Evolutionary conservation across 2,113 vertebrate genomes (phyloP).

Genomic region (Mixornis gularis): DNA sequence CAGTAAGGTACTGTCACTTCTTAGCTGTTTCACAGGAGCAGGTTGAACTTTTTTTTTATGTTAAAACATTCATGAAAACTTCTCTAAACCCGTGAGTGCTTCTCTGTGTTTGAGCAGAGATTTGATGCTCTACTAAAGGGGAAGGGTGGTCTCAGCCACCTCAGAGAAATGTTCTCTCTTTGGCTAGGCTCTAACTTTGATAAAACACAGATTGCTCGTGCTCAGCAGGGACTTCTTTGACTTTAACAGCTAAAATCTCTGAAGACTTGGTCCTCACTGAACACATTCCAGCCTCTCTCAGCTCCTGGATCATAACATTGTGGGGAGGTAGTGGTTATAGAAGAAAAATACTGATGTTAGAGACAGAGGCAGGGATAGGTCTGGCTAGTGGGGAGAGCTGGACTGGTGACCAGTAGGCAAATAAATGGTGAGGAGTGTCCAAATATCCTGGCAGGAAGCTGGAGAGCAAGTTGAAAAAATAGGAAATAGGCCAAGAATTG

Average conservation of each 20-base stretch:
- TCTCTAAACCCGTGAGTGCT: not conserved
- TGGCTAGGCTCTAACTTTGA: not conserved
- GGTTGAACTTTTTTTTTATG: accelerated
- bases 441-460: not conserved
- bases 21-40: not conserved
- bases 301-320: not conserved
- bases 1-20: not conserved
- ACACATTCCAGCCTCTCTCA: not conserved
- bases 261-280: not conserved
- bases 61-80: not conserved
- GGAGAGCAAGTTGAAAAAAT: not conserved
- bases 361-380: not conserved
- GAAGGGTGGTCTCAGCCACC: not conserved
- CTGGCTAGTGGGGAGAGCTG: not conserved
- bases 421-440: not conserved
- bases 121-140: not conserved
- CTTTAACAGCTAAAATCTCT: not conserved
- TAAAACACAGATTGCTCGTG: not conserved
- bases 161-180: not conserved
- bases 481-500: not conserved
- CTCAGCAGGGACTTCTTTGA: not conserved
- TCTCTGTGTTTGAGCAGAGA: not conserved
- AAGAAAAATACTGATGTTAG: not conserved
- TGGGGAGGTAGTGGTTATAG: not conserved
- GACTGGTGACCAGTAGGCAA: not conserved